A percentile compares a stretch with the other conserved stretches of the same genome.
phyloP scores from a whole-genome alignment of 23 tunicate species.

The Corella eumyota region DNA sequence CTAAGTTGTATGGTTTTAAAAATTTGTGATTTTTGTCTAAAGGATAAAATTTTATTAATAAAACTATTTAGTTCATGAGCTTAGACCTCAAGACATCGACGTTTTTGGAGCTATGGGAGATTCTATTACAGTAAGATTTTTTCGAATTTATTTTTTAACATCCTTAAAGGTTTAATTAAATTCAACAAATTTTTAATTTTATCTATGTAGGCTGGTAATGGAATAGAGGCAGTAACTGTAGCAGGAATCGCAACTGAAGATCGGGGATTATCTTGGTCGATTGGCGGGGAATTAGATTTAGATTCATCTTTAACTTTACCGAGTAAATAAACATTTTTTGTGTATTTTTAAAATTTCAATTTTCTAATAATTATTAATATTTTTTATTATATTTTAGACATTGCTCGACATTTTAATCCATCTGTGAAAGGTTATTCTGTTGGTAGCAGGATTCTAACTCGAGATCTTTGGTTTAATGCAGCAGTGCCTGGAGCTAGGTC shows the following conservation, averaged over 20 bases:
- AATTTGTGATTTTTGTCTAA: background rate
- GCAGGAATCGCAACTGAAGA: conserved; percentile 33
- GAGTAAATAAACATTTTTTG: conserved; percentile 23
- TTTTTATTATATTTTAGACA: conserved; percentile 14
- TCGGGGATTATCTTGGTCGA: conserved; percentile 51
- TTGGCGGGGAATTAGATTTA: conserved; percentile 53
- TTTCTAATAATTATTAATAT: background rate
- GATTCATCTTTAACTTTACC: conserved; percentile 45
- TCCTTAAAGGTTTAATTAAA: too few species aligned
- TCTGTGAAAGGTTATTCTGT: conserved; percentile 47
- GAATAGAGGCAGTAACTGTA: conserved; percentile 33
- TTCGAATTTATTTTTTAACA: background rate
- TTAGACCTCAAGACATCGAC: conserved; percentile 73
- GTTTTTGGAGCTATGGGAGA: conserved; percentile 93
- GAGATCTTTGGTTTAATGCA: conserved; percentile 61
- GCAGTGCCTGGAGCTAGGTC: conserved; percentile 86
- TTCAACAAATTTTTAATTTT: too few species aligned
- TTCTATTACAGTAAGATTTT: conserved; percentile 61
- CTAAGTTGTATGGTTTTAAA: background rate
- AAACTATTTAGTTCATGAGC: conserved; percentile 46
- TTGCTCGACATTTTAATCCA: conserved; percentile 58
- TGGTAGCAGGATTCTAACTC: conserved; percentile 17
- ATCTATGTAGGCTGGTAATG: conserved; percentile 84
- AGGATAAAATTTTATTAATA: background rate
- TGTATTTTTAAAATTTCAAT: background rate